Percentiles rank a stretch among this genome's conserved stretches.
Evolutionary conservation across 2,888 invertebrate species (phyloP).

Genomic region (Vannuccia rotundouncinata): DNA sequence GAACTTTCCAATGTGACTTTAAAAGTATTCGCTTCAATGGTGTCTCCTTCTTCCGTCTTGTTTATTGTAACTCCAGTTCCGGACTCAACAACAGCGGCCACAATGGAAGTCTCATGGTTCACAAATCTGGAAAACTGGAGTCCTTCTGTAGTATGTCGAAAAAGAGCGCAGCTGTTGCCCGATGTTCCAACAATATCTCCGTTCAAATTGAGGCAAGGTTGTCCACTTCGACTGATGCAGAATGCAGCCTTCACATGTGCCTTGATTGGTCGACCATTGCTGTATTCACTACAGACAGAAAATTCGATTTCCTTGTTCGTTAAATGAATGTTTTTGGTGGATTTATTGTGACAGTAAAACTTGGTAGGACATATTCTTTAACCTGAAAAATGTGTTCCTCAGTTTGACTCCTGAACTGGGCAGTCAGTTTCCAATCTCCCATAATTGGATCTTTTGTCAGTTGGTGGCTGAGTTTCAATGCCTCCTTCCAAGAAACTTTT

Average conservation of each 20-base stretch:
- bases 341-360: slow-evolving; percentile 22
- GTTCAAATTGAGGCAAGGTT: too few relatives aligned
- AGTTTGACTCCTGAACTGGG: background rate
- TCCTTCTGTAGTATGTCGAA: too few relatives aligned
- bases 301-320: slow-evolving; percentile 9
- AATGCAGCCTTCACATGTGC: background rate
- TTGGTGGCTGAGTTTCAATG: slow-evolving; percentile 30
- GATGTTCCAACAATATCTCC: too few relatives aligned
- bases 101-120: too few relatives aligned
- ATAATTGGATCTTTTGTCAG: slow-evolving; percentile 34
- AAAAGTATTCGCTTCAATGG: background rate
- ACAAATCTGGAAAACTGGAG: too few relatives aligned
- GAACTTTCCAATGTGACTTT: background rate
- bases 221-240: too few relatives aligned
- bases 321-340: slow-evolving; percentile 10
- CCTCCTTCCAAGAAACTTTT: slow-evolving; percentile 40
- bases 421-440: slow-evolving; percentile 28
- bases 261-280: slow-evolving; percentile 24
- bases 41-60: background rate
- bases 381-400: slow-evolving; percentile 2
- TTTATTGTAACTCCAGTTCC: background rate
- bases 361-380: slow-evolving; percentile 34
- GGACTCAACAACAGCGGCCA: background rate
- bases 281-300: slow-evolving; percentile 33
- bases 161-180: too few relatives aligned